Evolutionary conservation across 2,888 invertebrate genomes (phyloP).

Genomic region (Masnerella sp.): DNA sequence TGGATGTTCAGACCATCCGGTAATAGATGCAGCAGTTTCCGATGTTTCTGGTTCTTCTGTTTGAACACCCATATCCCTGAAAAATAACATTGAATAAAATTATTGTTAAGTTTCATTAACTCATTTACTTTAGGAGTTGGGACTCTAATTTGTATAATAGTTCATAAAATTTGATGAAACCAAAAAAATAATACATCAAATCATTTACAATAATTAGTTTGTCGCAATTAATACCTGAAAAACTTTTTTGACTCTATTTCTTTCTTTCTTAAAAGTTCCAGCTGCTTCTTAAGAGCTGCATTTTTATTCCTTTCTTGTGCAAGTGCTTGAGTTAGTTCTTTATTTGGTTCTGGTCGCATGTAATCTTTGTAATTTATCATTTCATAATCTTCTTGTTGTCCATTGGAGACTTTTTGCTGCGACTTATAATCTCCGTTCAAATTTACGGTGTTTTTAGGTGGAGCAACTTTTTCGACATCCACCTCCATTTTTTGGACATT

Average conservation of each 20-base stretch:
- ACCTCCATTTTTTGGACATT: neutral
- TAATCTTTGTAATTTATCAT: conserved; percentile 70
- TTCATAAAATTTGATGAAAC: no score
- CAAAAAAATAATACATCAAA: no score
- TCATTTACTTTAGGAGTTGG: no score
- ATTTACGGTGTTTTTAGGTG: conserved; percentile 3
- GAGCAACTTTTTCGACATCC: neutral
- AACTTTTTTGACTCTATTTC: conserved; percentile 58
- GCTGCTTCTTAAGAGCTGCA: conserved; percentile 55
- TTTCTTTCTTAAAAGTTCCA: conserved; percentile 59
- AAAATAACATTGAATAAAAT: no score
- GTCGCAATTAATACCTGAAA: no score
- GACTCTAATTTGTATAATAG: no score
- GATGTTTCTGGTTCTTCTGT: conserved; percentile 11
- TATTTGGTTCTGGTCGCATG: conserved; percentile 54
- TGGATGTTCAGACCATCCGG: conserved; percentile 72
- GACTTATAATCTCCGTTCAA: conserved; percentile 33
- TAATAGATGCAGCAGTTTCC: conserved; percentile 60
- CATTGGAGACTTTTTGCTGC: conserved; percentile 28
- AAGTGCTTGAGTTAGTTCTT: neutral
- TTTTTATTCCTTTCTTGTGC: conserved; percentile 18
- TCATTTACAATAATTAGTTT: no score
- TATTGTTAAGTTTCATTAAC: no score
- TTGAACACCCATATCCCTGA: conserved; percentile 27
- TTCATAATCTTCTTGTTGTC: conserved; percentile 16